Evolutionary conservation across 2,113 vertebrate genomes (phyloP).

Genomic region (Boleophthalmus pectinirostris): DNA sequence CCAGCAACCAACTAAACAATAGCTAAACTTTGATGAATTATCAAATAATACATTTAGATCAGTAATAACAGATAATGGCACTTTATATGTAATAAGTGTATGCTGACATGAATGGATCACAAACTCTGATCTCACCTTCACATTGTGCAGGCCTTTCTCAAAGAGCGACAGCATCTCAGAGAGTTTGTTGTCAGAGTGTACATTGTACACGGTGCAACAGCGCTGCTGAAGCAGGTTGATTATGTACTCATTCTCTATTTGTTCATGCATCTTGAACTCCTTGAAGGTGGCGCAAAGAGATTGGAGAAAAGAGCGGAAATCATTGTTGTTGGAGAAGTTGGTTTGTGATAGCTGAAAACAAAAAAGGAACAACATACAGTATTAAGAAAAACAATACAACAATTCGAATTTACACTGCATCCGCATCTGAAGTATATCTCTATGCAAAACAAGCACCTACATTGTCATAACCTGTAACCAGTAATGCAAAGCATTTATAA

Average conservation of each 20-base stretch:
- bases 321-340: conserved; percentile 98
- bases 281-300: conserved; percentile 95
- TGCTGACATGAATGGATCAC: neutral
- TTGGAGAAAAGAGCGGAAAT: conserved; percentile 94
- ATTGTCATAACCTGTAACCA: neutral
- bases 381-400: neutral
- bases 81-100: neutral
- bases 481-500: neutral
- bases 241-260: conserved; percentile 98
- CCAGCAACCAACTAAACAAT: neutral
- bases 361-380: neutral
- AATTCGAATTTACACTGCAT: neutral
- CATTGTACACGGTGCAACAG: conserved; percentile 91
- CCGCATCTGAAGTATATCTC: neutral
- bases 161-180: conserved; percentile 97
- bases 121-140: conserved; percentile 81
- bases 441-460: neutral
- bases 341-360: conserved; percentile 91
- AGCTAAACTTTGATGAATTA: neutral
- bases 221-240: conserved; percentile 93
- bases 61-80: neutral
- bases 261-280: conserved; percentile 99
- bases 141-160: conserved; percentile 92
- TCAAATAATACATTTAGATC: neutral
- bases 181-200: conserved; percentile 97